Percentiles rank a stretch among this genome's conserved stretches.
Evolutionary conservation across 2,113 vertebrate species (phyloP).

Genomic region (Pelvicachromis taeniatus): DNA sequence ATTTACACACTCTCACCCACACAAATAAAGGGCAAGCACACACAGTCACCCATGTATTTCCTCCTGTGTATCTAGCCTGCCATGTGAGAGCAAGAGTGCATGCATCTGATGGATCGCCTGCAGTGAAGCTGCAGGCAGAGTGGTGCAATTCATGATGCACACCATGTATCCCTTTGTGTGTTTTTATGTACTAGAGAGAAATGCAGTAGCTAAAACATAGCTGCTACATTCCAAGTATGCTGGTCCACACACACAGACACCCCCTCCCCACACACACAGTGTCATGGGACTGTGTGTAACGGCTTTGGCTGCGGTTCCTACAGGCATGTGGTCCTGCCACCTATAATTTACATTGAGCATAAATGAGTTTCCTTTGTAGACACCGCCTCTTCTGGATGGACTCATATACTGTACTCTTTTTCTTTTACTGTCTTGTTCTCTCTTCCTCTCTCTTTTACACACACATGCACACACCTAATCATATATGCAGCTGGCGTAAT

Average conservation of each 20-base stretch:
- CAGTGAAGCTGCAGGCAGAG: background rate
- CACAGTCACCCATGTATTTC: background rate
- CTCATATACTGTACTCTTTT: background rate
- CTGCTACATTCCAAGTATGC: background rate
- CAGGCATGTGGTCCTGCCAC: conserved; percentile 38
- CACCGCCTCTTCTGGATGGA: conserved; percentile 6
- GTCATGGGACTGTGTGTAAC: conserved; percentile 32
- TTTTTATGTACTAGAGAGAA: background rate
- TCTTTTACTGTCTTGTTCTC: background rate
- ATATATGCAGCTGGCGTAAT: conserved; percentile 48
- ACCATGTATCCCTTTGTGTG: background rate
- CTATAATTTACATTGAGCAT: conserved; percentile 44
- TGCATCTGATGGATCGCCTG: background rate
- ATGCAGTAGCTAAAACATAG: background rate
- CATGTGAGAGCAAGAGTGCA: background rate
- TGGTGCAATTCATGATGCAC: conserved; percentile 2
- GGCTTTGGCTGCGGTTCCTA: conserved; percentile 25
- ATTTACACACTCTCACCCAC: background rate
- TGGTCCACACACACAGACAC: background rate
- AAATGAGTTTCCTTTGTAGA: conserved; percentile 43
- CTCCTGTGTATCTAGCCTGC: background rate
- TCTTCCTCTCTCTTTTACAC: background rate
- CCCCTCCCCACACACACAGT: too few species aligned
- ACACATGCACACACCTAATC: conserved; percentile 7
- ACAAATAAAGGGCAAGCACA: background rate